Conservation (phyloP, 2,888 invertebrate genomes). For the Cephalotes varians region DNA sequence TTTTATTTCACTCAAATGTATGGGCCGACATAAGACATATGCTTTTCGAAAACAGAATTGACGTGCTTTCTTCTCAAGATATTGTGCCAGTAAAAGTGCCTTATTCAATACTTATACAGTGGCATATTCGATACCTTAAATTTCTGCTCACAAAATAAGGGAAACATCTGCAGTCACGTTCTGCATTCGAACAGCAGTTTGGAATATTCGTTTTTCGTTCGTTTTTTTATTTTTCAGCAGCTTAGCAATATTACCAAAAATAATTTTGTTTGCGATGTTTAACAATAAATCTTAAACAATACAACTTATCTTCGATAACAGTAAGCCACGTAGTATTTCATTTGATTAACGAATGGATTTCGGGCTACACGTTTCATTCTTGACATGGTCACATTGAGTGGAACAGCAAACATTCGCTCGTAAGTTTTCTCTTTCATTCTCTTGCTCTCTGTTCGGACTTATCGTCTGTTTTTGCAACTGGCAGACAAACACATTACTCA, state of each 20-base stretch:
- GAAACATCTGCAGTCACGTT: background rate
- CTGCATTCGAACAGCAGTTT: background rate
- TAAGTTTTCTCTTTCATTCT: slow-evolving; percentile 16
- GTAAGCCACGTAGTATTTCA: background rate
- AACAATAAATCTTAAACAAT: background rate
- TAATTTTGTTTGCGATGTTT: background rate
- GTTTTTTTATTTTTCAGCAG: slow-evolving; percentile 10
- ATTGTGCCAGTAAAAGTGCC: slow-evolving; percentile 7
- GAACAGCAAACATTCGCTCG: slow-evolving; percentile 9
- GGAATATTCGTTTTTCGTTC: background rate
- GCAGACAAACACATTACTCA: slow-evolving; percentile 54
- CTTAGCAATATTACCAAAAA: background rate
- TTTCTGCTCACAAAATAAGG: slow-evolving; percentile 3
- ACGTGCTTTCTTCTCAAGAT: slow-evolving; percentile 10
- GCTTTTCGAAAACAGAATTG: slow-evolving; percentile 31
- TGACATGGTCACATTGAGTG: background rate
- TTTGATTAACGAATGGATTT: slow-evolving; percentile 10
- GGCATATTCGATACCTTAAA: slow-evolving; percentile 24
- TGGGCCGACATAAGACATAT: slow-evolving; percentile 36
- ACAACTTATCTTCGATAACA: background rate
- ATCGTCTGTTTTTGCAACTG: slow-evolving; percentile 40
- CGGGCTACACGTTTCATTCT: background rate
- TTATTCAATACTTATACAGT: no score
- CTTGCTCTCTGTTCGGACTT: slow-evolving; percentile 8
- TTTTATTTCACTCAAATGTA: slow-evolving; percentile 29